phyloP scores from a whole-genome alignment of 2,888 invertebrate genomes.

The Galeruca laticollis region DNA sequence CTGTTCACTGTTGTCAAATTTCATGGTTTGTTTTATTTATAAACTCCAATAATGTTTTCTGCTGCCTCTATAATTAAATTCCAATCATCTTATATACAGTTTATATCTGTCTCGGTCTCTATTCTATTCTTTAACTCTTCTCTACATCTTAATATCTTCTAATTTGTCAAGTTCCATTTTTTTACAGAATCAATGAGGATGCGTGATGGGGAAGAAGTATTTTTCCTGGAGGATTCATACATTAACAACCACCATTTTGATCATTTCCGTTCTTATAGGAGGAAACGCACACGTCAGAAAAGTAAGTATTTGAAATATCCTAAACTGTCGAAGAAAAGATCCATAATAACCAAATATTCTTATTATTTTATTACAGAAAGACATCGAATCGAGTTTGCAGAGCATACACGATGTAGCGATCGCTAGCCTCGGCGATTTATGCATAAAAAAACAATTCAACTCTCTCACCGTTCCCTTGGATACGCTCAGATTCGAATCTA shows the following conservation, averaged over 20 bases:
- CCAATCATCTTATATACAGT: no score
- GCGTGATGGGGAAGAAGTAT: slow-evolving; percentile 64
- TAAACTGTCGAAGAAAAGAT: no score
- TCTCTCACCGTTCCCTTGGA: slow-evolving; percentile 78
- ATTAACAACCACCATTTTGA: slow-evolving; percentile 57
- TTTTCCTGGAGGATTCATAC: slow-evolving; percentile 60
- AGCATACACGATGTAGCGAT: slow-evolving; percentile 82
- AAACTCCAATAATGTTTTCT: no score
- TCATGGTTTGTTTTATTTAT: no score
- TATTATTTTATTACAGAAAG: slow-evolving; percentile 57
- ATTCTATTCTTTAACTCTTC: no score
- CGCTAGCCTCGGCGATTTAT: slow-evolving; percentile 78
- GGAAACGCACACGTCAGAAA: slow-evolving; percentile 64
- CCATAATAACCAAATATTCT: background rate
- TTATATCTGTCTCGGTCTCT: no score
- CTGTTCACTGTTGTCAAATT: no score
- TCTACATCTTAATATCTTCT: no score
- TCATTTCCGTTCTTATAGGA: slow-evolving; percentile 58
- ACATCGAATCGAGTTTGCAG: slow-evolving; percentile 68
- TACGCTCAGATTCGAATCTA: slow-evolving; percentile 79
- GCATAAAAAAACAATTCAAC: slow-evolving; percentile 78
- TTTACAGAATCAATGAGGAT: slow-evolving; percentile 66
- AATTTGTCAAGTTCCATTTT: no score
- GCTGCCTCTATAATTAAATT: no score
- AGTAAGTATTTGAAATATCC: slow-evolving; percentile 50